Conservation (phyloP, 2,113 vertebrate species). For the Petroica traversi region DNA sequence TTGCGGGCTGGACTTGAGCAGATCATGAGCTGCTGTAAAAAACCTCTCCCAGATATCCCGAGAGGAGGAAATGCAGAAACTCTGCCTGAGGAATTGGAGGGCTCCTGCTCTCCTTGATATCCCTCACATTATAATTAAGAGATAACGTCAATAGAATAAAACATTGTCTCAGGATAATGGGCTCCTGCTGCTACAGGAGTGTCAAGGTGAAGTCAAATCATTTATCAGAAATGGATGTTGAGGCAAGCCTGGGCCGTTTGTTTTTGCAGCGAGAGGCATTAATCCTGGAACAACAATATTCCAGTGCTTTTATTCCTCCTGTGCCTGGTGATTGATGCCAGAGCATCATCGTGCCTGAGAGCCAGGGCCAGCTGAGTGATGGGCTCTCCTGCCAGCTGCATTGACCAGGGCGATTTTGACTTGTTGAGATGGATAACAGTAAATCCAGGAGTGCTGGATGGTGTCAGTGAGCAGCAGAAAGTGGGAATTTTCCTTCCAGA, state of each 20-base stretch:
- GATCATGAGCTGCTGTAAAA: not conserved
- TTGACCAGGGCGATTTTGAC: not conserved
- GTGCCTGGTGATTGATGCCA: conserved; percentile 3
- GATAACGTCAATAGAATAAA: conserved; percentile 71
- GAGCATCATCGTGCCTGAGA: not conserved
- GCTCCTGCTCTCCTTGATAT: conserved; percentile 5
- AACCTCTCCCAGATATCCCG: not conserved
- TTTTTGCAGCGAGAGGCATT: conserved; percentile 49
- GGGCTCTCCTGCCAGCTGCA: not conserved
- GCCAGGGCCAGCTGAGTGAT: not conserved
- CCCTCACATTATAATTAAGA: conserved; percentile 73
- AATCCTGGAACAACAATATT: conserved; percentile 14
- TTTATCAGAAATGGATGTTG: conserved; percentile 53
- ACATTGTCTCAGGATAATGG: conserved; percentile 65
- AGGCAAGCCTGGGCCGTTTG: conserved; percentile 38
- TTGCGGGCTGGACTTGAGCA: not conserved
- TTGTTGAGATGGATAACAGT: not conserved
- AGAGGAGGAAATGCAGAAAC: not conserved
- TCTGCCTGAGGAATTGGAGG: conserved; percentile 50
- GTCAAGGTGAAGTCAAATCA: conserved; percentile 68
- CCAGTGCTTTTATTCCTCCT: not conserved
- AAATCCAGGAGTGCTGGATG: not conserved
- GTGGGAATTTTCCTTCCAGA: not conserved
- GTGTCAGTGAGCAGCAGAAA: rapidly evolving
- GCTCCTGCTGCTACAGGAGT: conserved; percentile 62